Evolutionary conservation across 2,797 vertebrate species (phyloP), one percentile per base, ranked within the genome.

Genomic region (Novumbra hubbsi): DNA sequence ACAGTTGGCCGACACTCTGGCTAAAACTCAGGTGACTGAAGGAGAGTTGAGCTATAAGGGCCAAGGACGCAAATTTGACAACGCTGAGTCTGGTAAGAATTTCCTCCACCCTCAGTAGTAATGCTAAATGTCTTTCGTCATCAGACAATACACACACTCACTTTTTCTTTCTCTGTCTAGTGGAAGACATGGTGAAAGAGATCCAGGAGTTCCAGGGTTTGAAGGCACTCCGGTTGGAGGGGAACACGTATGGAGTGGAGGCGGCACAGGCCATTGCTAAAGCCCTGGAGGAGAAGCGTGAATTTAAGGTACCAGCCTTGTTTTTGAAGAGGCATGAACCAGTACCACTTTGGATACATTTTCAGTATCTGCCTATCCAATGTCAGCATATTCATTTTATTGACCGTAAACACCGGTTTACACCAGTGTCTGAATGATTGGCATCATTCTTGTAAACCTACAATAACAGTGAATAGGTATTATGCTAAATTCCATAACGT

Each of bases 21-120:
- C 97, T 82, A 96, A 94, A 88, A 92, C 96, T 11, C 94, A 92
- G 83, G 96, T 99, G 27, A 93, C 90, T 0, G 96, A 95, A 0
- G 95, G 94, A 82, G 97, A 98, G 84, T 88, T 99, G 82, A 99
- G 97, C 85, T 99, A 98, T 88, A 98, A 96, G 92, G 98, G 96
- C 76, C 95, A 95, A 84, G 95, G 95, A 32, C 92, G 96, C 73
- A 99, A 99, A 86, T 95, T 99, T 78, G 95, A 99, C 82, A 95
- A 95, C 48, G 95, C 95, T 0, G 80, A 95, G 30, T 97, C 97
- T 83, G 98, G 97, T 99, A 89, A 93, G 95, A 27, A 55, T 66
- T 11, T 52, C 8, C 14, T 55, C 50, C 17, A 27, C 5, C 41
- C 3, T 19, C 3, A n/a, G 12, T 8, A 5, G 38, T 27, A 32